phyloP scores from a whole-genome alignment of 1,140 invertebrate genomes.

The Sinonovacula constricta region DNA sequence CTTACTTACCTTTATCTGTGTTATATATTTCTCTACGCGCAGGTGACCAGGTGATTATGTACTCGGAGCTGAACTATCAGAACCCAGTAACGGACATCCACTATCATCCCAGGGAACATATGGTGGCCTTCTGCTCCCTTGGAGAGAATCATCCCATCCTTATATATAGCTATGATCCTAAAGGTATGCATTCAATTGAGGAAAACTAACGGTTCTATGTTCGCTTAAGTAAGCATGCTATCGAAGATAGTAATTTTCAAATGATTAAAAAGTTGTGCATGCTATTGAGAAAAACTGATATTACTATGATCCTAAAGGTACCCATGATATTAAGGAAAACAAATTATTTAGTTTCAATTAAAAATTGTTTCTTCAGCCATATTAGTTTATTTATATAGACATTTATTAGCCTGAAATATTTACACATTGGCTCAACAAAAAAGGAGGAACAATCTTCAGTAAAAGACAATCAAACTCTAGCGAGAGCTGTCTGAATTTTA shows the following conservation, averaged over 20 bases:
- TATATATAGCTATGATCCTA: conserved; percentile 76
- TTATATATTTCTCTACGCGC: conserved; percentile 13
- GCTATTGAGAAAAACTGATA: too few species aligned
- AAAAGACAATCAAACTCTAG: too few species aligned
- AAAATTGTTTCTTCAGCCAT: too few species aligned
- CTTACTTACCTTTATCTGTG: background rate
- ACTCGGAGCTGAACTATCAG: conserved; percentile 77
- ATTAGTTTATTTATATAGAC: too few species aligned
- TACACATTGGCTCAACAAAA: too few species aligned
- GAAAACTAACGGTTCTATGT: too few species aligned
- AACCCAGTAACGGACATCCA: conserved; percentile 79
- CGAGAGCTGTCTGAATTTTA: too few species aligned
- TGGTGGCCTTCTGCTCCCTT: conserved; percentile 80
- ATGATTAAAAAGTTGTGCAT: too few species aligned
- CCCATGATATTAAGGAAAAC: background rate
- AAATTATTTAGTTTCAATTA: background rate
- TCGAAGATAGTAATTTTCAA: too few species aligned
- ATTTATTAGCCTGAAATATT: too few species aligned
- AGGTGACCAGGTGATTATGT: conserved; percentile 80
- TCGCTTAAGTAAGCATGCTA: too few species aligned
- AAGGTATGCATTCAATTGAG: conserved; percentile 56
- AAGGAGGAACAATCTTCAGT: too few species aligned
- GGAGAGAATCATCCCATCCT: conserved; percentile 76
- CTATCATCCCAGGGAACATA: conserved; percentile 84
- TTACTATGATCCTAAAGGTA: background rate